phyloP scores from a whole-genome alignment of 2,888 invertebrate species.

The Ennomos erosarius region DNA sequence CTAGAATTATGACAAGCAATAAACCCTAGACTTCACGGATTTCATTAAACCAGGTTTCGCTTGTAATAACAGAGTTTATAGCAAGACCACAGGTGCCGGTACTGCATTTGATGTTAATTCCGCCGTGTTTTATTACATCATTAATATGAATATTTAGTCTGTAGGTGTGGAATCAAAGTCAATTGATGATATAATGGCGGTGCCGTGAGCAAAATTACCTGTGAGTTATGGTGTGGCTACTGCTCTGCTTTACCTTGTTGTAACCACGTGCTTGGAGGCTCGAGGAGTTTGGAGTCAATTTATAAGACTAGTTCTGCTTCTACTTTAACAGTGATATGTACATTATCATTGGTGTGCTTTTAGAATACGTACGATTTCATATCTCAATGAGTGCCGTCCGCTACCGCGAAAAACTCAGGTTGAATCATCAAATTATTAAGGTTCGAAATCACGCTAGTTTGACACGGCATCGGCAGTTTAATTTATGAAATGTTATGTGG shows the following conservation, averaged over 20 bases:
- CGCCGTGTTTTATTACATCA: constrained; percentile 28
- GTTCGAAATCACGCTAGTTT: too few relatives aligned
- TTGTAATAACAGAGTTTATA: constrained; percentile 26
- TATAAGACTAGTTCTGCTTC: too few relatives aligned
- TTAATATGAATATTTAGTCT: constrained; percentile 24
- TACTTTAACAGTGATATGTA: too few relatives aligned
- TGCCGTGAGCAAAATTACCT: constrained; percentile 71
- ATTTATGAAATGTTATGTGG: too few relatives aligned
- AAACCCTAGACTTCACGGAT: constrained; percentile 4
- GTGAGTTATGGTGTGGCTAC: constrained; percentile 69
- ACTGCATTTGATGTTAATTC: constrained; percentile 32
- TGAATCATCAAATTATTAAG: too few relatives aligned
- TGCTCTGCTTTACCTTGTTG: constrained; percentile 49
- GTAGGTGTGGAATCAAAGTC: constrained; percentile 32
- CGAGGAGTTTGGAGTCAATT: too few relatives aligned
- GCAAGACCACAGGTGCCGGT: constrained; percentile 28
- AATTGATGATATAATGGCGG: constrained; percentile 37
- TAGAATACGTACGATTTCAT: too few relatives aligned
- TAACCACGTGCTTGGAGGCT: constrained; percentile 46
- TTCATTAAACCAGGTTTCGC: constrained; percentile 10
- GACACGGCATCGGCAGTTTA: too few relatives aligned
- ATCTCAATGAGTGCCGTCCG: too few relatives aligned
- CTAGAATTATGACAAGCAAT: constrained; percentile 3
- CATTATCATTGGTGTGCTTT: too few relatives aligned
- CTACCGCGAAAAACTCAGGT: too few relatives aligned